phyloP scores from a whole-genome alignment of 2,797 vertebrate genomes.

The Propithecus perrieri region DNA sequence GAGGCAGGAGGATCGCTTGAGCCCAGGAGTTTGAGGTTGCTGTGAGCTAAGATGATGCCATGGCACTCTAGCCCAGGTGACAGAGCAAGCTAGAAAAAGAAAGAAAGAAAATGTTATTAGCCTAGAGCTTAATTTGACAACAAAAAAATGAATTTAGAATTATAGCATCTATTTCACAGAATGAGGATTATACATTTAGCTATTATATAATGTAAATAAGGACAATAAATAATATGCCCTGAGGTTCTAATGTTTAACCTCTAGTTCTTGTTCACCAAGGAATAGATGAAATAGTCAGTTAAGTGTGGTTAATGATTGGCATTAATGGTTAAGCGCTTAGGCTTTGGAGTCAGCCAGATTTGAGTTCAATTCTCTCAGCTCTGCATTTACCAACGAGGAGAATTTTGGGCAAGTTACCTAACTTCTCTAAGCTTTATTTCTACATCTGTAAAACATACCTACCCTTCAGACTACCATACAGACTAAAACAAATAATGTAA shows the following conservation, averaged over 20 bases:
- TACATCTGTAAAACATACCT: neutral
- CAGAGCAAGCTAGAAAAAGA: too few relatives aligned
- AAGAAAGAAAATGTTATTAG: neutral
- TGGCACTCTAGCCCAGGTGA: too few relatives aligned
- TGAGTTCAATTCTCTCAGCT: neutral
- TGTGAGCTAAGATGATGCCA: too few relatives aligned
- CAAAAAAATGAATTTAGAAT: neutral
- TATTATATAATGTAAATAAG: slow-evolving; percentile 3
- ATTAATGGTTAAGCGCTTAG: slow-evolving; percentile 32
- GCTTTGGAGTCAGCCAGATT: slow-evolving; percentile 34
- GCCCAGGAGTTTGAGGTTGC: too few relatives aligned
- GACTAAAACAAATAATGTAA: slow-evolving; percentile 1
- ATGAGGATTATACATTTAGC: neutral
- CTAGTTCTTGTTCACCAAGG: neutral
- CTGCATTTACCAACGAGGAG: neutral
- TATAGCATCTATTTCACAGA: neutral
- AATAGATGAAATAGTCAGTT: slow-evolving; percentile 3
- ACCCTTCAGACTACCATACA: neutral
- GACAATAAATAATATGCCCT: neutral
- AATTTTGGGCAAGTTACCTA: neutral
- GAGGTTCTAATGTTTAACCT: neutral
- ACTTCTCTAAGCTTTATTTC: slow-evolving; percentile 1
- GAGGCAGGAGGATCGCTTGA: too few relatives aligned
- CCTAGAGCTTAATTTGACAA: neutral
- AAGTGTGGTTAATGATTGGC: slow-evolving; percentile 60